Conservation (phyloP, 2,797 vertebrate genomes). For the Channallabes apus region DNA sequence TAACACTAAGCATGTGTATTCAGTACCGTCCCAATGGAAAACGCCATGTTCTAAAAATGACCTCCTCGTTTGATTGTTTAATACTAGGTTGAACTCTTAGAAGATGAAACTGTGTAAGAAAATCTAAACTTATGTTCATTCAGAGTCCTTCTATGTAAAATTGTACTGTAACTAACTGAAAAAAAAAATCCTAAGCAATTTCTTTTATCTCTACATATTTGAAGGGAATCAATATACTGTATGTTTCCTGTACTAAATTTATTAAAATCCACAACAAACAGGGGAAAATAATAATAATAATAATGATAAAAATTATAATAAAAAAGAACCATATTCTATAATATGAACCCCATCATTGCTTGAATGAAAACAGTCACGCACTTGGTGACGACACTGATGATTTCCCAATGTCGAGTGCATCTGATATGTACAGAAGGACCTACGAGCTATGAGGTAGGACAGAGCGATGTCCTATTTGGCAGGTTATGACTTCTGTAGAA, state of each 20-base stretch:
- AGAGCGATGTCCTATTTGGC: slow-evolving; percentile 71
- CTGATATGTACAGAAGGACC: slow-evolving; percentile 76
- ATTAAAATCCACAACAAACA: slow-evolving; percentile 51
- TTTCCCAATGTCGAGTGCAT: slow-evolving; percentile 67
- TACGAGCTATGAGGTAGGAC: slow-evolving; percentile 67
- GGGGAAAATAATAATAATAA: slow-evolving; percentile 27
- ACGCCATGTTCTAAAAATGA: slow-evolving; percentile 40
- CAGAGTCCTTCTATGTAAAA: slow-evolving; percentile 58
- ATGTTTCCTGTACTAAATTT: slow-evolving; percentile 47
- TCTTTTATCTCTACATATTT: slow-evolving; percentile 54
- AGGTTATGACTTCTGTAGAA: slow-evolving; percentile 66
- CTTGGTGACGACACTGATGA: not conserved
- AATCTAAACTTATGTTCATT: slow-evolving; percentile 54
- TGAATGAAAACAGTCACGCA: slow-evolving; percentile 13
- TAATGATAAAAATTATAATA: not conserved
- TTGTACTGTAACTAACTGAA: slow-evolving; percentile 36
- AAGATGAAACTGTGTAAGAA: slow-evolving; percentile 24
- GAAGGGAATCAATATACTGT: slow-evolving; percentile 53
- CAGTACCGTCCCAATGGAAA: slow-evolving; percentile 24
- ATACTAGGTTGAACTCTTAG: slow-evolving; percentile 43
- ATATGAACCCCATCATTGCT: not conserved
- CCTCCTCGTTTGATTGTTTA: slow-evolving; percentile 55
- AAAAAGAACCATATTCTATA: not conserved
- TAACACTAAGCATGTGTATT: slow-evolving; percentile 37
- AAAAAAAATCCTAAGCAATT: slow-evolving; percentile 44